Base-by-base conservation (phyloP, 2,113 vertebrate species). In the Boleophthalmus pectinirostris region DNA sequence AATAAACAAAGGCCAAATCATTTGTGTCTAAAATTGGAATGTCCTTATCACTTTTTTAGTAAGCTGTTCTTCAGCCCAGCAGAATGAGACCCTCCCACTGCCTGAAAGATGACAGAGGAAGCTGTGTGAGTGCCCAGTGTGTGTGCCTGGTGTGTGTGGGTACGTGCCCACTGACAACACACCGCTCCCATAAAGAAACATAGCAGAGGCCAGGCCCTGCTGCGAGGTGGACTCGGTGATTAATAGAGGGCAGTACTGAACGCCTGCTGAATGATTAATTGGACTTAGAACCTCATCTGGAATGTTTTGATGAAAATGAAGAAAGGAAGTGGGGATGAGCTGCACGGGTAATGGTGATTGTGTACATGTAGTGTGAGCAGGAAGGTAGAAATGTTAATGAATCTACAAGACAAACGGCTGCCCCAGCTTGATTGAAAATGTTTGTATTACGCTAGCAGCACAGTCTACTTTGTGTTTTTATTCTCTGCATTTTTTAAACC, bases 231-330 rank as follows among this genome's bases (percentile, higher is more conserved):
- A 74, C 72, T 75, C 74, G 70, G 74, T 93, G 88, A 93, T 92
- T 91, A 91, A 89, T 90, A 70, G 56, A 61, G 66, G 75, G 64
- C 45, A 69, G 72, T 77, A 77, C 65, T 61, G 81, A 77, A 85
- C 79, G 81, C 81, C 82, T 86, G 73, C 72, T 68, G 72, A 77
- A 84, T 88, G 85, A 92, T 90, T 91, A 91, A 92, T 89, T 92
- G 91, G 88, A 84, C 90, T 91, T 89, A 93, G 77, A 89, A 92
- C 92, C 91, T 90, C 88, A 90, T 93, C 88, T 90, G 81, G 85
- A 89, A 82, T 89, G 87, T 90, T 92, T 87, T 91, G 85, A 92
- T 92, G 89, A 89, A 89, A 92, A 88, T 89, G 79, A 92, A 83
- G 82, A 85, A 82, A 73, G 82, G 77, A 87, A 88, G 83, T 87